Percentiles rank a stretch among this genome's conserved stretches.
Evolutionary conservation across 1,140 invertebrate species (phyloP).

Genomic region (Luehdorfia chinensis): DNA sequence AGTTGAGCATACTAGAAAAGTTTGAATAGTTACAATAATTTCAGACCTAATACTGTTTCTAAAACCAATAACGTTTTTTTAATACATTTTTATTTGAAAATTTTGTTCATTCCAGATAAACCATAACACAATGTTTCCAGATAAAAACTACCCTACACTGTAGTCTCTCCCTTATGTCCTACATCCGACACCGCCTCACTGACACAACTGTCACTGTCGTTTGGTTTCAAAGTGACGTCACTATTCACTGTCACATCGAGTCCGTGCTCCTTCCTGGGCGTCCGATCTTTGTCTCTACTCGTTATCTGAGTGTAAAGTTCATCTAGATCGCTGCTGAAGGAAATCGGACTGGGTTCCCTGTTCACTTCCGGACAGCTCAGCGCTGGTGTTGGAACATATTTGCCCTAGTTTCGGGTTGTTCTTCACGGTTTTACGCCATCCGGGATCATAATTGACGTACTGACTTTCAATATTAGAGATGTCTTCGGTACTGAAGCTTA

Average conservation of each 20-base stretch:
- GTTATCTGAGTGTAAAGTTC: constrained; percentile 79
- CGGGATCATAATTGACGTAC: constrained; percentile 71
- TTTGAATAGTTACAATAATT: too few species aligned
- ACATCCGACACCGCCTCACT: background rate
- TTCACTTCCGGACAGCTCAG: constrained; percentile 70
- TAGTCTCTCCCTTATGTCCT: constrained; percentile 46
- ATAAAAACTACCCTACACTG: constrained; percentile 26
- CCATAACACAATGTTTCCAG: too few species aligned
- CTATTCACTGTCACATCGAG: too few species aligned
- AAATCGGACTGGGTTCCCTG: constrained; percentile 60
- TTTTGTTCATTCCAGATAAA: too few species aligned
- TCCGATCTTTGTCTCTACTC: constrained; percentile 57
- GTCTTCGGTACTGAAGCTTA: constrained; percentile 73
- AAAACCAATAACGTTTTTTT: too few species aligned
- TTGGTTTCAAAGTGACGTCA: constrained; percentile 57
- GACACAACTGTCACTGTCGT: too few species aligned
- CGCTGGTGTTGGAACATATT: constrained; percentile 65
- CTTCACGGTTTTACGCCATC: constrained; percentile 66
- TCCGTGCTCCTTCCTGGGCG: constrained; percentile 39
- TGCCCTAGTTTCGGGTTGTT: constrained; percentile 67
- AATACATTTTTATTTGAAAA: too few species aligned
- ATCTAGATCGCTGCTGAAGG: constrained; percentile 77
- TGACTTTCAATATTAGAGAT: constrained; percentile 68
- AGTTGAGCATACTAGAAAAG: too few species aligned
- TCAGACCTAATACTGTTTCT: too few species aligned